Conservation (phyloP, 2,888 invertebrate species). For the Galerucella pusilla region DNA sequence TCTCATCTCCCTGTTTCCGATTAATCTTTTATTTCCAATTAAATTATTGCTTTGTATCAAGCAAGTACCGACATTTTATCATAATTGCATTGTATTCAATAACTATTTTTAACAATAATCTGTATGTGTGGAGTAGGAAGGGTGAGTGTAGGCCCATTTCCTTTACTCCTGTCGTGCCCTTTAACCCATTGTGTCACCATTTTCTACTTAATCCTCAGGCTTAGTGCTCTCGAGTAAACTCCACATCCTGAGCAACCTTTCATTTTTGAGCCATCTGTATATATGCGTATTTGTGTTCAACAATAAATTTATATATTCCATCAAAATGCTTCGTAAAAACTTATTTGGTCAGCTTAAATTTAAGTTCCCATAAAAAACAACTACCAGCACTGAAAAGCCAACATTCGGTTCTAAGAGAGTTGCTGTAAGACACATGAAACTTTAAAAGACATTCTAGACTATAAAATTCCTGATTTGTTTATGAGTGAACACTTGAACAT, state of each 20-base stretch:
- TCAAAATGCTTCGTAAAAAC: neutral
- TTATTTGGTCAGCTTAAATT: neutral
- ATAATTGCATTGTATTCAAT: no score
- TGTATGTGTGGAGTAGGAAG: no score
- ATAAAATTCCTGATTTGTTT: neutral
- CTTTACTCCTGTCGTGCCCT: no score
- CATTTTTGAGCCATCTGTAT: no score
- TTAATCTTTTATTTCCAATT: neutral
- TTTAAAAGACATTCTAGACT: neutral
- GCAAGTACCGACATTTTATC: neutral
- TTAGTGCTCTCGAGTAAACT: no score
- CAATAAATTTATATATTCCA: neutral
- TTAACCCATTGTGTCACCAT: no score
- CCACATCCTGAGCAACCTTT: no score
- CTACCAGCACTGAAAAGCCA: neutral
- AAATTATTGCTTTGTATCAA: neutral
- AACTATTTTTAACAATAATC: no score
- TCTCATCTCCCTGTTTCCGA: neutral
- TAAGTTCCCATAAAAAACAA: neutral
- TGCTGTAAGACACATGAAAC: neutral
- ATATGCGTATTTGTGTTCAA: neutral
- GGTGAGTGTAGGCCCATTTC: no score
- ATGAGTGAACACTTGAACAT: neutral
- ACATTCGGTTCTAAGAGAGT: neutral
- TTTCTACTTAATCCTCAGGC: no score